These are phyloP conservation scores for Sogatella furcifera DNA, from an alignment of 1,140 invertebrate species.

Conservation along the genomic window DNA sequence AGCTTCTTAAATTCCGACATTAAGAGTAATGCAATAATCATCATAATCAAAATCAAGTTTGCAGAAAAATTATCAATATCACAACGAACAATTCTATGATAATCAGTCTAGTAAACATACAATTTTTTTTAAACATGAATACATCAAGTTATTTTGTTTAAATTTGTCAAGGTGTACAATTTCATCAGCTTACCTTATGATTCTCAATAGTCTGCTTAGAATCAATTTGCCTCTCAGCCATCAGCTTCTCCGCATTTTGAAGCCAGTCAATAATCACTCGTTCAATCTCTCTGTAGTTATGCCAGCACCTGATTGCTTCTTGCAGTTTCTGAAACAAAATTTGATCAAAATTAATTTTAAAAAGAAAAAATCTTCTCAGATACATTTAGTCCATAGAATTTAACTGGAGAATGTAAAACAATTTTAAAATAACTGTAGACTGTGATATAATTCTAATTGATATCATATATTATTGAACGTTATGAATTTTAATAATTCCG, in stretches of 20 bases:
- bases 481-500: too few species aligned
- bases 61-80: too few species aligned
- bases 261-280: slow-evolving; percentile 75
- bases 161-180: background rate
- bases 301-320: slow-evolving; percentile 71
- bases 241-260: slow-evolving; percentile 64
- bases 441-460: too few species aligned
- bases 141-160: background rate
- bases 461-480: too few species aligned
- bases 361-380: background rate
- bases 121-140: too few species aligned
- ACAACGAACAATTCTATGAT: too few species aligned
- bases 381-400: background rate
- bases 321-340: slow-evolving; percentile 43
- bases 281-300: slow-evolving; percentile 70
- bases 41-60: too few species aligned
- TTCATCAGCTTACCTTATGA: slow-evolving; percentile 34
- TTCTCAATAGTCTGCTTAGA: slow-evolving; percentile 26
- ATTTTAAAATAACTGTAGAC: too few species aligned
- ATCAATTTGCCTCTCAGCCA: slow-evolving; percentile 56
- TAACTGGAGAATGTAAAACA: too few species aligned
- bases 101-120: too few species aligned
- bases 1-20: too few species aligned
- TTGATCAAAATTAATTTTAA: background rate
- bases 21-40: too few species aligned